Evolutionary conservation across 2,797 vertebrate species (phyloP).

Genomic region (Chaenodraco wilsoni): DNA sequence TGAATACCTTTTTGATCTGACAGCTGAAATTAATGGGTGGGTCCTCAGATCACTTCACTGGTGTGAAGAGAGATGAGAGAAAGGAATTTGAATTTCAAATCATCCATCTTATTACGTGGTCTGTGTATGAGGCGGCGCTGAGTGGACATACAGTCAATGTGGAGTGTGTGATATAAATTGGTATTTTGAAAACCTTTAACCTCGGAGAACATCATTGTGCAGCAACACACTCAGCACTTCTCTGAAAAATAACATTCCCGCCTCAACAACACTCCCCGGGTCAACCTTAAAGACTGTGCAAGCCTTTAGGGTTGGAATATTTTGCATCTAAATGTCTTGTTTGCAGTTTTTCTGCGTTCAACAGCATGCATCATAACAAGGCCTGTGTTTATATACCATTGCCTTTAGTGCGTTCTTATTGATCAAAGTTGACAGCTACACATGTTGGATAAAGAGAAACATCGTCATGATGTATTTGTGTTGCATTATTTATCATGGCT

Average conservation of each 20-base stretch:
- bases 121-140: slow-evolving; percentile 20
- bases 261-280: slow-evolving; percentile 41
- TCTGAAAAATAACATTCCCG: slow-evolving; percentile 26
- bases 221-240: slow-evolving; percentile 16
- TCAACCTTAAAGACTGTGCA: slow-evolving; percentile 54
- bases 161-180: slow-evolving; percentile 52
- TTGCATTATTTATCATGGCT: slow-evolving; percentile 83
- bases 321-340: slow-evolving; percentile 62
- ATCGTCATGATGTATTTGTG: slow-evolving; percentile 80
- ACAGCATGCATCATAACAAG: slow-evolving; percentile 63
- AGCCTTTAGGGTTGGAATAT: slow-evolving; percentile 43
- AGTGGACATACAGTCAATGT: slow-evolving; percentile 52
- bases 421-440: slow-evolving; percentile 85
- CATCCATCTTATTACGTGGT: slow-evolving; percentile 56
- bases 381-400: slow-evolving; percentile 60
- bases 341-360: slow-evolving; percentile 50
- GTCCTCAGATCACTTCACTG: slow-evolving; percentile 65
- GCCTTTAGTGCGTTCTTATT: slow-evolving; percentile 73
- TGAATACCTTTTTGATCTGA: slow-evolving; percentile 75
- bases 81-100: slow-evolving; percentile 77
- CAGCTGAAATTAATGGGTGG: slow-evolving; percentile 70
- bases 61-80: slow-evolving; percentile 65
- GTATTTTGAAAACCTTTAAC: slow-evolving; percentile 46
- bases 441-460: slow-evolving; percentile 83
- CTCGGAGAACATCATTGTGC: slow-evolving; percentile 30